Evolutionary conservation across 2,113 vertebrate species (phyloP).

Genomic region (Rhinopomastus cyanomelas): DNA sequence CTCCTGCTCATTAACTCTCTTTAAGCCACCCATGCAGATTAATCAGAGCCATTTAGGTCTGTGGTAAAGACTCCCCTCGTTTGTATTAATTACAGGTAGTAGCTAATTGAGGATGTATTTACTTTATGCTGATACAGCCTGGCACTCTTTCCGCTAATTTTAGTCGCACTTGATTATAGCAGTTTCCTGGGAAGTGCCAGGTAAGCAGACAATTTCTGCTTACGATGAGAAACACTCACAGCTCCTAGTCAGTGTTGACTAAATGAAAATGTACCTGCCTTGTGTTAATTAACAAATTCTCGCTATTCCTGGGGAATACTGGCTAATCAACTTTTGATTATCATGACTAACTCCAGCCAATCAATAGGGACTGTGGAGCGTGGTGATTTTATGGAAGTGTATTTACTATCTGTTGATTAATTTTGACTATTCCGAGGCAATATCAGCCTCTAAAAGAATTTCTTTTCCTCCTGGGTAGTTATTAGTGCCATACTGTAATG

Average conservation of each 20-base stretch:
- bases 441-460: neutral
- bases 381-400: neutral
- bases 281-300: neutral
- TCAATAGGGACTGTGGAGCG: neutral
- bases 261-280: neutral
- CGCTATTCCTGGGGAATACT: neutral
- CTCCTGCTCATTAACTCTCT: neutral
- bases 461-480: neutral
- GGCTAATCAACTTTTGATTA: neutral
- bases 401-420: neutral
- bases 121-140: neutral
- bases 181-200: neutral
- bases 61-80: neutral
- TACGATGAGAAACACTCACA: neutral
- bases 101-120: neutral
- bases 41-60: neutral
- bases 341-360: neutral
- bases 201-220: conserved; percentile 17
- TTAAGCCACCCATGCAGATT: neutral
- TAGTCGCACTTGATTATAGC: neutral
- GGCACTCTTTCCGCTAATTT: neutral
- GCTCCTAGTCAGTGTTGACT: neutral
- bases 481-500: neutral
- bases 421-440: neutral
- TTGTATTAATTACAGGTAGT: neutral